A percentile compares a stretch with the other conserved stretches of the same genome.
phyloP scores from a whole-genome alignment of 2,888 invertebrate species.

The Yponomeuta plumbellus region DNA sequence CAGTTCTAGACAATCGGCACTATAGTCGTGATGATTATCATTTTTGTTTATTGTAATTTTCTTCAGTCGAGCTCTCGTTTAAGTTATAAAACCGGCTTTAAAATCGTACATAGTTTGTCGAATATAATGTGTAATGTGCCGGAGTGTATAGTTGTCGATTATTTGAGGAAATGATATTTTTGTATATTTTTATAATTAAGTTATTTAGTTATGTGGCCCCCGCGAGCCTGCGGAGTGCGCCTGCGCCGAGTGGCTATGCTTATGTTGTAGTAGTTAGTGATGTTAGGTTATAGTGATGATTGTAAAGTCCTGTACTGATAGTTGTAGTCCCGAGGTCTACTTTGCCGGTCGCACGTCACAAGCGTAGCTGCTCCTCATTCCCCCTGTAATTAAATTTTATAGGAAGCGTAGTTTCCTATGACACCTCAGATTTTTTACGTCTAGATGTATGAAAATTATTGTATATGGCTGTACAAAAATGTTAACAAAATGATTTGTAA shows the following conservation, averaged over 20 bases:
- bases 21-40: conserved; percentile 68
- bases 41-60: conserved; percentile 59
- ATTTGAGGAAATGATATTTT: conserved; percentile 76
- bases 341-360: conserved; percentile 71
- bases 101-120: conserved; percentile 66
- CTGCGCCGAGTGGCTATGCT: conserved; percentile 49
- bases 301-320: conserved; percentile 74
- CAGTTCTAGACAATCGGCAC: conserved; percentile 76
- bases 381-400: conserved; percentile 73
- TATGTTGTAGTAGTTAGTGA: conserved; percentile 39
- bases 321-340: conserved; percentile 71
- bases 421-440: conserved; percentile 75
- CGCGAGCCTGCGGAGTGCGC: conserved; percentile 46
- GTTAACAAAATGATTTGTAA: conserved; percentile 73
- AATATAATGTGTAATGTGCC: conserved; percentile 63
- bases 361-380: conserved; percentile 74
- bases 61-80: conserved; percentile 73
- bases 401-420: conserved; percentile 75
- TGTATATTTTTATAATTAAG: conserved; percentile 75
- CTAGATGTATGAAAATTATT: conserved; percentile 77
- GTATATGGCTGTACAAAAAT: conserved; percentile 78
- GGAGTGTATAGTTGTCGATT: conserved; percentile 69
- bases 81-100: conserved; percentile 69
- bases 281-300: conserved; percentile 69
- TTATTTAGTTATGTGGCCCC: conserved; percentile 62